Conservation (phyloP, 1,140 invertebrate genomes). For the Drosophila busckii region DNA sequence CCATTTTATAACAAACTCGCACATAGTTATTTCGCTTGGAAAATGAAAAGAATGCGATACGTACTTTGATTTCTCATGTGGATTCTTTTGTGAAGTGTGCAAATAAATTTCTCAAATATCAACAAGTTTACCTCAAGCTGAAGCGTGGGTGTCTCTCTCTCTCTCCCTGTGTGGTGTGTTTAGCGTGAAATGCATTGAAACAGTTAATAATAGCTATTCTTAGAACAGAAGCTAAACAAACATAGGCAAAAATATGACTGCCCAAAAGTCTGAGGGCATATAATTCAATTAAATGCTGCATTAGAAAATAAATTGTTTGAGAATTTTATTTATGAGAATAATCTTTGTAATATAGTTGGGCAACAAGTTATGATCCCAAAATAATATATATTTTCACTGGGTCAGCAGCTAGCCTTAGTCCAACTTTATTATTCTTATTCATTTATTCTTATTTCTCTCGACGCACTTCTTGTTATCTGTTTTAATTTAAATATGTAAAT, state of each 20-base stretch:
- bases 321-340: too few species aligned
- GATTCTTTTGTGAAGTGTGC: conserved; percentile 20
- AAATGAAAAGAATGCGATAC: conserved; percentile 61
- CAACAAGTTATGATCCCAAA: too few species aligned
- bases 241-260: too few species aligned
- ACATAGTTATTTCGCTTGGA: conserved; percentile 36
- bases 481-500: too few species aligned
- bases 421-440: too few species aligned
- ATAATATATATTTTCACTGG: too few species aligned
- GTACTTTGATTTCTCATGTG: conserved; percentile 35
- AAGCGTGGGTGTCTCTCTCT: conserved; percentile 10
- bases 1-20: conserved; percentile 8
- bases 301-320: conserved; percentile 54
- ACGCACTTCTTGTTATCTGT: too few species aligned
- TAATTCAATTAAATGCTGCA: conserved; percentile 28
- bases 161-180: conserved; percentile 16
- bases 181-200: conserved; percentile 35
- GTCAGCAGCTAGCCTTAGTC: too few species aligned
- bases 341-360: too few species aligned
- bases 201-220: conserved; percentile 38
- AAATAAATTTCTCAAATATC: conserved; percentile 35
- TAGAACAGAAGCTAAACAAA: conserved; percentile 32
- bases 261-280: neutral
- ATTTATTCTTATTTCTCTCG: too few species aligned
- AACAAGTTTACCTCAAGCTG: conserved; percentile 11